Evolutionary conservation across 2,888 invertebrate species (phyloP), one percentile per base, ranked within the genome.

Genomic region (Pterostichus niger): DNA sequence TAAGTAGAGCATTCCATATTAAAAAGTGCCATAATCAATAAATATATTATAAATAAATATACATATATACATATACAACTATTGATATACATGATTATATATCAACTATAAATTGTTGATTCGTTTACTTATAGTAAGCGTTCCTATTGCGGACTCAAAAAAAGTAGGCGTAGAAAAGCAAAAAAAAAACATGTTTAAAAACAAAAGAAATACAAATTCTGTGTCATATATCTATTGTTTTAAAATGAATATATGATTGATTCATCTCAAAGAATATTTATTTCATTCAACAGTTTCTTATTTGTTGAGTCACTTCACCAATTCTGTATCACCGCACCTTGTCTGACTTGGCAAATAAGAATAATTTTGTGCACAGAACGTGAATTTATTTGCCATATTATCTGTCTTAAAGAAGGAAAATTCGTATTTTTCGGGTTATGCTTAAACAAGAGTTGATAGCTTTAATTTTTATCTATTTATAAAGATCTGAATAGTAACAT

Each of bases 1-100:
- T 59, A 59, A 82, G 75, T 82, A 79, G 79, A 82, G 75, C 82
- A 82, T 82, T 82, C 82, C 82, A 82, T 82, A 82, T 75, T 75
- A 75, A 73, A 82, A 82, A 82, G 82, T 82, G 82, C 82, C 82
- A 82, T 82, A 82, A 82, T 75, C 46, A 61, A 59, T 75, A 75
- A 75, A 75, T 82, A 82, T 73, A 56, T 52, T 77, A 77, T 77
- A 77, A 17, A 77, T 40, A 77, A 59, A 75, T 82, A 82, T 82
- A 82, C 40, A 82, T 73, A 81, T 81, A 81, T 73, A 64, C 56
- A 64, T 73, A 81, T 82, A 82, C 59, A 64, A 79, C 49, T 64
- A 79, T 64, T 64, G 79, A 64, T 64, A 49, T 78, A 78, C 61
- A 61, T 46, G 64, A 79, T 64, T 64, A 79, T 79, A 77, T 79